Base-by-base conservation (phyloP, 2,113 vertebrate genomes). In the Syngnathoides biaculeatus region DNA sequence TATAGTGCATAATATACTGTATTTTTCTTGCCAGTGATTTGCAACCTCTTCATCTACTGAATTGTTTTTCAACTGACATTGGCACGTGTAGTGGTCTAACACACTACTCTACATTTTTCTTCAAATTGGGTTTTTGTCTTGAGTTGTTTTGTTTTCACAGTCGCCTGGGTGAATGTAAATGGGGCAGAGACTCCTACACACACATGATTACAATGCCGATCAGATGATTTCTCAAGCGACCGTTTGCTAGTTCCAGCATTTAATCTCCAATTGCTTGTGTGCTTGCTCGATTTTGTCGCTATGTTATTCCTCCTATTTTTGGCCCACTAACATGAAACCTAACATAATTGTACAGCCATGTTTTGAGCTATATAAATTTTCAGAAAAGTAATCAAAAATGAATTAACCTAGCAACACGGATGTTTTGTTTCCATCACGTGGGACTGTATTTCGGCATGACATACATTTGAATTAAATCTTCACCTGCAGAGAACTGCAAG, bases 21-120 rank as follows among this genome's bases (percentile, higher is more conserved):
- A 55, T 39, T 53, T 20, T 15, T 65, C 67, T 62, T 20, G 58
- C 60, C 40, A 43, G 13, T 13, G 9, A 64, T 42, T 69, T 22
- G 6, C 4, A 66, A 20, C 22, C 1, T 58, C 39, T 39, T 35
- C 30, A 13, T 24, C 43, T 56, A 12, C 4, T n/a, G 22, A 19
- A 3, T 59, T 19, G 57, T 39, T 67, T 56, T 64, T 39, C 2
- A 38, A 19, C 26, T 61, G 39, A 40, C 24, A 62, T 42, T 40
- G 59, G n/a, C 24, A 17, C 40, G 17, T 60, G 19, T 60, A 14
- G 6, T 22, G 12, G 26, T 57, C 5, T 5, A 30, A 27, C 5
- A 26, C 26, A 56, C 24, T 27, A 26, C 26, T 27, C 24, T 27
- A 14, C 24, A 26, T 26, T 26, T 13, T 2, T 58, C 58, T 39